Evolutionary conservation across 2,888 invertebrate genomes (phyloP).

Genomic region (Tetragnatha montana): DNA sequence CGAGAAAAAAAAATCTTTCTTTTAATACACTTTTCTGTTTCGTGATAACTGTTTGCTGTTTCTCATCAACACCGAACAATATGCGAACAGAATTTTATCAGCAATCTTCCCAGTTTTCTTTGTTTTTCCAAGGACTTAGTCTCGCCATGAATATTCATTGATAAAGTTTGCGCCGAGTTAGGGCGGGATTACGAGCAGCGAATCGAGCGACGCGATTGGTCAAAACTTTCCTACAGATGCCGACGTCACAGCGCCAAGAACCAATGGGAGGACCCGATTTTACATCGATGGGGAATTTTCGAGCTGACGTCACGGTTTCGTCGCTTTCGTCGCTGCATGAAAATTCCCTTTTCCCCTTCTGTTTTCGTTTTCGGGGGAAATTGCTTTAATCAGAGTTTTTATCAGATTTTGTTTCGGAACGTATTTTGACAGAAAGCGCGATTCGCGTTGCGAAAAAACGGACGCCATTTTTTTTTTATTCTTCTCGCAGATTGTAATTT

Average conservation of each 20-base stretch:
- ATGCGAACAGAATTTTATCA: neutral
- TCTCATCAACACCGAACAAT: neutral
- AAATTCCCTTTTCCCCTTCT: neutral
- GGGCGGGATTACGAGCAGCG: no score
- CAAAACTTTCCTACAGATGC: no score
- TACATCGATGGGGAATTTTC: no score
- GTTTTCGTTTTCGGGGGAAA: neutral
- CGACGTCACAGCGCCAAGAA: no score
- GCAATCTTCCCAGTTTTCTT: neutral
- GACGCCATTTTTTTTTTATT: neutral
- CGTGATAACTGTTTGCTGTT: neutral
- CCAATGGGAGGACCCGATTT: no score
- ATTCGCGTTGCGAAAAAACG: neutral
- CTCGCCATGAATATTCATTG: neutral
- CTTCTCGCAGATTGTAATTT: neutral
- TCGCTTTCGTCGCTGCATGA: no score
- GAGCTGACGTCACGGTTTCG: no score
- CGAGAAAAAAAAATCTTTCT: neutral
- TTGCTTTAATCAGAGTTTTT: slow-evolving; percentile 1
- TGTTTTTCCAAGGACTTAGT: neutral
- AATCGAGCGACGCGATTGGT: no score
- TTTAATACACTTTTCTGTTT: neutral
- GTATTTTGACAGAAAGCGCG: neutral
- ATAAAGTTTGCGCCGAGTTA: neutral
- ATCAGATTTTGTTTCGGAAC: neutral